phyloP scores from a whole-genome alignment of 2,113 vertebrate species.

The Aspidoscelis tigris region DNA sequence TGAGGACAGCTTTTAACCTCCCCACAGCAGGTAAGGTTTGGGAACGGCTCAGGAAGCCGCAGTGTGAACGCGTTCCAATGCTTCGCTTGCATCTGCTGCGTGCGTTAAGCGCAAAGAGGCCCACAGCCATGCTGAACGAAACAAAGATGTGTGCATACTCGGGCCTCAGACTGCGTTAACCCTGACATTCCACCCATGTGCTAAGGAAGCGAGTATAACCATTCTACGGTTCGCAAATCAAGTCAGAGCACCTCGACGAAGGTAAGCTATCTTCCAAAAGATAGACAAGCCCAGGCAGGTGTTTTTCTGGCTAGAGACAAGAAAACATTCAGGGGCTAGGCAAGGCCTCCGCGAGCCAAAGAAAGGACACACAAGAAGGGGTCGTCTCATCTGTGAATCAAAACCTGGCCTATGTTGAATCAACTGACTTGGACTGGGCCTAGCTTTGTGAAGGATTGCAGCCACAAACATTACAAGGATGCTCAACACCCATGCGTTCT shows the following conservation, averaged over 20 bases:
- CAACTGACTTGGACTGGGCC: background rate
- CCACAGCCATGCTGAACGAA: no score
- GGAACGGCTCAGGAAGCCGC: no score
- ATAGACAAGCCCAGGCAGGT: background rate
- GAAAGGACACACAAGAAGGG: background rate
- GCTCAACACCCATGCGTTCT: background rate
- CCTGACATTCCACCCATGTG: conserved; percentile 45
- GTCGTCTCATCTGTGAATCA: background rate
- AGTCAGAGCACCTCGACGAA: conserved; percentile 19
- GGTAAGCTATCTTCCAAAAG: conserved; percentile 42
- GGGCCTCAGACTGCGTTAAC: rapidly evolving
- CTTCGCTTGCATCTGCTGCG: no score
- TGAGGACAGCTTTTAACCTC: no score
- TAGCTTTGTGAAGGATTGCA: background rate
- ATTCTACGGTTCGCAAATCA: conserved; percentile 37
- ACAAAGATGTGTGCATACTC: conserved; percentile 31
- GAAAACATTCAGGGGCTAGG: background rate
- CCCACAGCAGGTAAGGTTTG: no score
- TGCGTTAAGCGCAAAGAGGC: no score
- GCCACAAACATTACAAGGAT: background rate
- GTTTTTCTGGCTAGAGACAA: conserved; percentile 22
- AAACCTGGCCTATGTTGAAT: background rate
- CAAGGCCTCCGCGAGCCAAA: background rate
- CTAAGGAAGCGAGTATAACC: conserved; percentile 6
- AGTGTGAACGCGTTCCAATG: no score